Base-by-base conservation (phyloP, 1,140 invertebrate species). In the Leptoteleia sp. region DNA sequence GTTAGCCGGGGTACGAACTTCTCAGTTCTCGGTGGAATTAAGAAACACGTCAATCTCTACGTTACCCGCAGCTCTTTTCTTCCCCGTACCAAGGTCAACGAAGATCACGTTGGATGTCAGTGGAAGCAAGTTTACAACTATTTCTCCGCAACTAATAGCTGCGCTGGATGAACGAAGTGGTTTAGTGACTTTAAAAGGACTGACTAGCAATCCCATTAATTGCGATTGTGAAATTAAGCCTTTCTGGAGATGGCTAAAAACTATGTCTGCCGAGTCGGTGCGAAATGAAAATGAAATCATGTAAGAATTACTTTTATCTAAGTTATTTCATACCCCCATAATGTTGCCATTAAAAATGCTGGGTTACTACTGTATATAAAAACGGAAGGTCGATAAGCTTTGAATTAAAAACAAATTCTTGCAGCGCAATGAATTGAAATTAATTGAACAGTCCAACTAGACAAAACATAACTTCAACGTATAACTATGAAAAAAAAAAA, bases 31-130 rank as follows among this genome's bases (percentile, higher is more conserved):
- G 0, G 92, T 98, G 8, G 91, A 92, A 43, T 85, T 98, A 7
- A 91, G 92, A 9, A 95, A 97, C 82, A 97, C 96, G 1, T 96
- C 94, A 0, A 83, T 97, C 1, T 92, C 92, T 19, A 89, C 91
- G 0, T 89, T 97, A 62, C 95, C 95, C 1, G 93, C 95, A 3
- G 93, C 95, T 0, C 83, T 97, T 13, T 92, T 98, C 47, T 96
- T 97, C 80, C 95, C 96, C 0, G 91, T 98, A n/a, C 96, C 96
- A 0, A 91, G 95, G 81, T 97, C 96, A 2, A 95, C 95, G 0
- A 91, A 93, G 55, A 92, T 97, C 11, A 92, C 90, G 4, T 89
- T 97, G 0, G 94, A 97, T 83, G 91, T 97, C 0, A 91, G 92
- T n/a, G 93, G 94, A 6, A 96, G 93, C 81, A 93, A 94, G 83